Conservation (phyloP, 2,113 vertebrate genomes). For the Marcusenius ussheri region DNA sequence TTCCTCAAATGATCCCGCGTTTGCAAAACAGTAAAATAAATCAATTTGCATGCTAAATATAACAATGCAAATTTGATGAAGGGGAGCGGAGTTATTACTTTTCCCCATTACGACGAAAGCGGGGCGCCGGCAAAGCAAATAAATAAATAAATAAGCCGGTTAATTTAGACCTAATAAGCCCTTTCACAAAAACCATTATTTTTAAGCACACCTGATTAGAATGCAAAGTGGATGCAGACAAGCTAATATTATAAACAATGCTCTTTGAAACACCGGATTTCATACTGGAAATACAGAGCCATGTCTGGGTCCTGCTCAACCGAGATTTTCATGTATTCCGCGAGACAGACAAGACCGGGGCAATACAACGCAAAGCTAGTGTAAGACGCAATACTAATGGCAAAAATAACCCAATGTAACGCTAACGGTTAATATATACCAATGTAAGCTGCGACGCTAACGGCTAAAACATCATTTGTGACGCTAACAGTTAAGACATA, state of each 20-base stretch:
- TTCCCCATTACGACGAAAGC: constrained; percentile 22
- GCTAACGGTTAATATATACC: not conserved
- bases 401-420: not conserved
- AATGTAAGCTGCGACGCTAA: not conserved
- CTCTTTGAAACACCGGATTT: not conserved
- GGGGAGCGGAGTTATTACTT: constrained; percentile 19
- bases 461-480: not conserved
- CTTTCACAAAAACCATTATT: constrained; percentile 16
- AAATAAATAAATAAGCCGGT: constrained; percentile 10
- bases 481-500: not conserved
- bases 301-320: no score
- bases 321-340: not conserved
- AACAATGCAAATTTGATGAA: constrained; percentile 20
- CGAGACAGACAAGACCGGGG: not conserved
- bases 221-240: not conserved
- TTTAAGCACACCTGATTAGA: constrained; percentile 1
- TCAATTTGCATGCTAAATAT: constrained; percentile 30
- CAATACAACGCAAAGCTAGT: not conserved
- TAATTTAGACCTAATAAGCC: constrained; percentile 23
- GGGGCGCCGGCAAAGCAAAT: not conserved
- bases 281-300: not conserved
- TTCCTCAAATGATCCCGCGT: constrained; percentile 40
- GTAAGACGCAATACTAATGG: not conserved
- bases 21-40: constrained; percentile 25
- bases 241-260: not conserved